Evolutionary conservation across 2,888 invertebrate genomes (phyloP), one percentile per base, ranked within the genome.

Genomic region (Tiliacea aurago): DNA sequence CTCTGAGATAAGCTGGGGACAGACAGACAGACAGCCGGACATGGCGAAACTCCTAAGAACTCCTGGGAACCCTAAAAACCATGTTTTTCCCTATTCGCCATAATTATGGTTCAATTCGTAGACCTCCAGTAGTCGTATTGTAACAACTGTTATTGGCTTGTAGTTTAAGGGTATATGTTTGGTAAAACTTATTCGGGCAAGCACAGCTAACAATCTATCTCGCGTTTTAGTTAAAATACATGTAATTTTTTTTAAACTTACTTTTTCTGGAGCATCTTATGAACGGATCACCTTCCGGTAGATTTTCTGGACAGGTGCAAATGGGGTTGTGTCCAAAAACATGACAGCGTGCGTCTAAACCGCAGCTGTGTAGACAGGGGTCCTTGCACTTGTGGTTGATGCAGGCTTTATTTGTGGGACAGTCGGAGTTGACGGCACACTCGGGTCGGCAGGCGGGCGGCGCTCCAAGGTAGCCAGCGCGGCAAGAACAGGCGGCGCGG

Each of bases 321-420:
- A 98, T 97, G 3, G 98, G 98, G 89, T 97, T 98, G 90, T 98
- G 98, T 86, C 98, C 97, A 62, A 98, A 97, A 58, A 98, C 98
- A 93, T 97, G 97, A 87, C 98, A 98, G 75, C 97, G 96, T 41
- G 98, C 98, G 89, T 98, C 97, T 76, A 97, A 96, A 9, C 98
- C 98, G 88, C 98, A 98, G 59, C 97, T 98, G 81, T 98, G 98
- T 56, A 97, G 95, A 88, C 98, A 98, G 13, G 98, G 98, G 91
- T 98, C 98, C 65, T 95, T 96, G 91, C 98, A 98, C 94, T 98
- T 98, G 82, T 97, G 97, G 86, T 97, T 97, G 78, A 98, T 97
- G 88, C 98, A 98, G 20, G 98, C 98, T 93, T 97, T 97, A 85
- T 97, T 97, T 76, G 97, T 96, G 58, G 97, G 95, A 90, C 98